Conservation (phyloP, 1,140 invertebrate species). For the Calosoma granatense region DNA sequence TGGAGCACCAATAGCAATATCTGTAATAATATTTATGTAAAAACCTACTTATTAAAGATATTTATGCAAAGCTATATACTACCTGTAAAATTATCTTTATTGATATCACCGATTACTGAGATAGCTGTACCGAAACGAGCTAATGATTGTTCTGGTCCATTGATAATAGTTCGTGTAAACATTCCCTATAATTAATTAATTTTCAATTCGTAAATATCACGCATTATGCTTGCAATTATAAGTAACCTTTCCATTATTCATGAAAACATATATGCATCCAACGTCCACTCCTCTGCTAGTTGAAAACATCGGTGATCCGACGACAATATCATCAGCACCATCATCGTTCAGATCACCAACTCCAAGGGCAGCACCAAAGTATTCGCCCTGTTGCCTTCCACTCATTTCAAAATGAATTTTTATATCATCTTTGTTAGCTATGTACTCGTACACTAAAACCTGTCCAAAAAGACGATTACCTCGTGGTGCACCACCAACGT, state of each 20-base stretch:
- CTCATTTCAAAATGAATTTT: background rate
- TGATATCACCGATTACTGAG: background rate
- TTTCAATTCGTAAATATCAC: background rate
- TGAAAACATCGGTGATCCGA: constrained; percentile 13
- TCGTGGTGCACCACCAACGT: constrained; percentile 11
- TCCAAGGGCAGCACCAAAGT: constrained; percentile 11
- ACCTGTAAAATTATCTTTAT: background rate
- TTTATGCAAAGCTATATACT: background rate
- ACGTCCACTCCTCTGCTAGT: constrained; percentile 1
- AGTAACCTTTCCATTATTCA: background rate
- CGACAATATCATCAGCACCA: constrained; percentile 13
- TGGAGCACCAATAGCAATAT: constrained; percentile 1
- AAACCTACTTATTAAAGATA: background rate
- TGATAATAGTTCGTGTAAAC: background rate
- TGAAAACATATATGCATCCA: constrained; percentile 13
- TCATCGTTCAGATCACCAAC: constrained; percentile 14
- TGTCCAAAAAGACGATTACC: constrained; percentile 2
- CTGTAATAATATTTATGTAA: background rate
- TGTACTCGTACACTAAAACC: background rate
- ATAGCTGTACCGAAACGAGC: background rate
- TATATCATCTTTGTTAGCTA: background rate
- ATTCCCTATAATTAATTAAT: background rate
- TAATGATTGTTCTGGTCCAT: background rate
- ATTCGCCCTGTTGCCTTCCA: background rate
- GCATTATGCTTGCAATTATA: constrained; percentile 10